Evolutionary conservation across 2,888 invertebrate species (phyloP).

Genomic region (Spilosoma lubricipeda): DNA sequence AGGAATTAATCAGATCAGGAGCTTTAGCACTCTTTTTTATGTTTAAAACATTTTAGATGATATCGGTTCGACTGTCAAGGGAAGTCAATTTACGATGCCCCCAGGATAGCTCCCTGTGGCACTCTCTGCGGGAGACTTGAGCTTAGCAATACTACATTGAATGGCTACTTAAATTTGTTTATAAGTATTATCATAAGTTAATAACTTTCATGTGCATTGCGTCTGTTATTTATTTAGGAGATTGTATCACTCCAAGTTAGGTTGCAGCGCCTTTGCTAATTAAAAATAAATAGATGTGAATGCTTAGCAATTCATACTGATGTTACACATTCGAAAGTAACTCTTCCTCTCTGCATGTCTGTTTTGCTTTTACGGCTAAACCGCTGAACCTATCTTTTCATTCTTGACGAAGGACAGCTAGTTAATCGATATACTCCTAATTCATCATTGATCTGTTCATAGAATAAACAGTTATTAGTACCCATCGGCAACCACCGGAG

Average conservation of each 20-base stretch:
- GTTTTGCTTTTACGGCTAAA: too few relatives aligned
- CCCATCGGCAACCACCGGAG: too few relatives aligned
- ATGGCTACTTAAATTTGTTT: neutral
- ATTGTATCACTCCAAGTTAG: neutral
- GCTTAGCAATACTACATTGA: neutral
- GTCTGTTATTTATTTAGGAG: neutral
- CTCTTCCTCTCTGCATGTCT: too few relatives aligned
- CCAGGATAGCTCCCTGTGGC: constrained; percentile 17
- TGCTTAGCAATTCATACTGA: too few relatives aligned
- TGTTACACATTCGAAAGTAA: too few relatives aligned
- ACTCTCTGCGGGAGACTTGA: constrained; percentile 9
- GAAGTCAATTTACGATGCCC: constrained; percentile 2
- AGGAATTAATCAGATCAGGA: constrained; percentile 5
- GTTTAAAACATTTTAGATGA: neutral
- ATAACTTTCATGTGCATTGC: neutral
- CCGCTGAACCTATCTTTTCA: too few relatives aligned
- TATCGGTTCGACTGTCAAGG: neutral
- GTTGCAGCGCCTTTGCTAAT: too few relatives aligned
- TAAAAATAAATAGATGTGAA: too few relatives aligned
- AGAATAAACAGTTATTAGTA: too few relatives aligned
- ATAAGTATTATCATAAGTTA: neutral
- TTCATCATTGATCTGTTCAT: neutral
- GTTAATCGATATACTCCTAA: neutral
- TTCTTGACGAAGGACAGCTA: too few relatives aligned
- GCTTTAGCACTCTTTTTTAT: neutral